Conservation (phyloP, 1,140 invertebrate species). For the Vollenhovia emeryi region DNA sequence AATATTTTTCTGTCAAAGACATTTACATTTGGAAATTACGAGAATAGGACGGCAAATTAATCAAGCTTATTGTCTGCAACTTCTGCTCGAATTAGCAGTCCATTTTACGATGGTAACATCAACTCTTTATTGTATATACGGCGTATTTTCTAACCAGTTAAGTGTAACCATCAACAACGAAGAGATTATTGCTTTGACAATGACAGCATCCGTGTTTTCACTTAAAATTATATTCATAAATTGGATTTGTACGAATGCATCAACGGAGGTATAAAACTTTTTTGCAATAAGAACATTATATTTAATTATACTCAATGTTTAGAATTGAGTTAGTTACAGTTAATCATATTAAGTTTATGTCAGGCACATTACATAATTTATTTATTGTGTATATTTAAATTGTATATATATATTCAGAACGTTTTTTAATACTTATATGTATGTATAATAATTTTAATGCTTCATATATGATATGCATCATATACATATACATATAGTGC, state of each 20-base stretch:
- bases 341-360: not conserved
- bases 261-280: not conserved
- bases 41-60: constrained; percentile 12
- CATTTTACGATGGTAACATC: constrained; percentile 24
- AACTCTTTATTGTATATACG: not conserved
- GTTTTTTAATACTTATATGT: not conserved
- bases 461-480: not conserved
- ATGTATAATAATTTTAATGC: not conserved
- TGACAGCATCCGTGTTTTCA: not conserved
- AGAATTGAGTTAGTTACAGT: not conserved
- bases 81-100: constrained; percentile 11
- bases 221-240: constrained; percentile 10
- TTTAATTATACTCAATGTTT: not conserved
- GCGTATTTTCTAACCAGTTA: not conserved
- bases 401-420: not conserved
- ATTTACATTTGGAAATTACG: constrained; percentile 14
- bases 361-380: not conserved
- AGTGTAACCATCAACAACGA: not conserved
- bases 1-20: constrained; percentile 10
- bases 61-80: not conserved
- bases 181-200: not conserved
- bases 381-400: not conserved
- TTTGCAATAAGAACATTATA: not conserved
- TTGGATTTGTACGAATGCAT: not conserved
- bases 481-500: not conserved